These are phyloP conservation scores for Chloromyia formosa DNA, from an alignment of 2,888 invertebrate genomes.

Conservation along the genomic window DNA sequence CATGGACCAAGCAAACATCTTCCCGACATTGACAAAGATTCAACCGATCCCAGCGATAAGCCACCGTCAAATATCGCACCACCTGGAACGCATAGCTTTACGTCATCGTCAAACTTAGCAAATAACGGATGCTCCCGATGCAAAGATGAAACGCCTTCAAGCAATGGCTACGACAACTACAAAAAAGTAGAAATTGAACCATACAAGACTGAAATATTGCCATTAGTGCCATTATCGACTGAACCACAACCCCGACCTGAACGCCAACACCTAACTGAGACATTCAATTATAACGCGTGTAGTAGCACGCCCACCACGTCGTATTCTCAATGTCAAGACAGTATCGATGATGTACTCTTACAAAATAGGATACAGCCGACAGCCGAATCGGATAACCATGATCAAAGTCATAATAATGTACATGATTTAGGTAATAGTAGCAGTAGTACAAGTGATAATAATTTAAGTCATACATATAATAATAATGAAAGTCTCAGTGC, in stretches of 20 bases:
- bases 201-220: conserved; percentile 28
- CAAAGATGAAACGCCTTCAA: background rate
- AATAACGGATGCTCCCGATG: conserved; percentile 17
- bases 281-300: background rate
- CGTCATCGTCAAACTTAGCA: background rate
- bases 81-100: conserved; percentile 20
- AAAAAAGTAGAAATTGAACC: background rate
- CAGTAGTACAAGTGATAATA: conserved; percentile 1
- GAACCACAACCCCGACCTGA: background rate
- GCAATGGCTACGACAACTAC: background rate
- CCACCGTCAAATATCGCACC: background rate
- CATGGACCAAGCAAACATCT: conserved; percentile 35
- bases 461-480: background rate
- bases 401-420: conserved; percentile 1
- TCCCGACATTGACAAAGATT: conserved; percentile 29
- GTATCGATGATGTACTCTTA: background rate
- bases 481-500: background rate
- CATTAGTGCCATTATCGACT: conserved; percentile 29
- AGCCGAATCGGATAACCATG: background rate
- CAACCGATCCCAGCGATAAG: background rate
- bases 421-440: conserved; percentile 2
- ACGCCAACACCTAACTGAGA: background rate
- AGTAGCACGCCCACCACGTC: background rate
- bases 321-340: conserved; percentile 4
- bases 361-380: conserved; percentile 11